Base-by-base conservation (phyloP, 2,888 invertebrate genomes). In the Hoplodrina ambigua region DNA sequence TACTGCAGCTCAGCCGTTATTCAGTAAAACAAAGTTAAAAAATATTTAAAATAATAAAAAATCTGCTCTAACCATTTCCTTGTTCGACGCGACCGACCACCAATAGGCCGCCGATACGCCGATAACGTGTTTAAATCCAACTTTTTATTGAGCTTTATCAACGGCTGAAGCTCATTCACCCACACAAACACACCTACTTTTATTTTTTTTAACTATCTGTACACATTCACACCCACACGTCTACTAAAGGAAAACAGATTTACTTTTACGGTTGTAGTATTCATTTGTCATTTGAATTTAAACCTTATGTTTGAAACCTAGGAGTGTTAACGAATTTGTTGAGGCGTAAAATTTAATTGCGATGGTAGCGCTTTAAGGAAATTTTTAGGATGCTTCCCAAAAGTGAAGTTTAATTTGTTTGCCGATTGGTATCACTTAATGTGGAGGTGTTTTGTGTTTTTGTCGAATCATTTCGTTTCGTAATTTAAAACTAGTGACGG, bases 71-170 rank as follows among this genome's bases (percentile, higher is more conserved):
- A 50, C 56, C 66, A 64, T 82, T 78, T 79, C 69, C 46, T 63
- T 74, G 62, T 60, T 13, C 76, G 46, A 75, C 74, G 82, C 83
- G 68, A 62, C 75, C 86, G 89, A 88, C 90, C 92, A 92, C 91
- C 93, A 90, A 91, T 90, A 89, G 85, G 69, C 84, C 79, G 72
- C 82, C 85, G 89, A 92, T 91, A 91, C 87, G 84, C 70, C 86
- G 91, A 93, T 92, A 92, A 92, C 86, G 91, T 90, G 93, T 91
- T 94, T 94, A 93, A 94, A 94, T 92, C 90, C 90, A 88, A 90
- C 90, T 90, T 92, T 94, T 94, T 94, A 94, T 94, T 92, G 89
- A 85, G 72, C 86, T 88, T 93, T 94, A 94, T 94, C 93, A 90
- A 78, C 86, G 63, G 69, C 69, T 88, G 85, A 92, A 92, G 91